A percentile compares a stretch with the other conserved stretches of the same genome.
Evolutionary conservation across 2,113 vertebrate genomes (phyloP).

Genomic region (Pelusios castaneus): DNA sequence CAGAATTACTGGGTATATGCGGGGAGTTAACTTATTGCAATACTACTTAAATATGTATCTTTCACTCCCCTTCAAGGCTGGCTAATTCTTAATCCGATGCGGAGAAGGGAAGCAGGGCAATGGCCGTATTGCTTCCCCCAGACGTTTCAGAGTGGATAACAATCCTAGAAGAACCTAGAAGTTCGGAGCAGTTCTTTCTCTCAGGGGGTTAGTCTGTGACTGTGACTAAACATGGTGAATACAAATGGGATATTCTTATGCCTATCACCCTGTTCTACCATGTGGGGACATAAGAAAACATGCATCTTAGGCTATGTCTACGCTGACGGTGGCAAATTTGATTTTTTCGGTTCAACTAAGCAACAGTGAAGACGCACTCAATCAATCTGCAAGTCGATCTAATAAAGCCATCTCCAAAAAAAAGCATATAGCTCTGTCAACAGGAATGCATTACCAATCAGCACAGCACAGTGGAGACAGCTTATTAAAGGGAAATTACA

Average conservation of each 20-base stretch:
- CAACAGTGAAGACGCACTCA: too few species aligned
- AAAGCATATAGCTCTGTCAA: too few species aligned
- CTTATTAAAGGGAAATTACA: too few species aligned
- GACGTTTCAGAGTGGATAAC: background rate
- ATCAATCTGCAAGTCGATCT: too few species aligned
- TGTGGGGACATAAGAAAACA: background rate
- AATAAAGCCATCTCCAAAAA: too few species aligned
- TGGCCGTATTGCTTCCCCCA: background rate
- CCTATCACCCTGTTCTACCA: background rate
- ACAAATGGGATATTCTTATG: background rate
- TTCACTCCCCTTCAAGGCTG: background rate
- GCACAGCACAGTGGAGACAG: too few species aligned
- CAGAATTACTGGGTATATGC: background rate
- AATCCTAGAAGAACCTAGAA: background rate
- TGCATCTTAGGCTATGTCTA: too few species aligned
- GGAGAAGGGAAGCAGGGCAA: background rate
- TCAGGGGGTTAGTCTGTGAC: background rate
- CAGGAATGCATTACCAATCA: too few species aligned
- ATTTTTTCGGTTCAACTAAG: too few species aligned
- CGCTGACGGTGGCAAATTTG: too few species aligned
- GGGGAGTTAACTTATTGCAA: rapidly evolving
- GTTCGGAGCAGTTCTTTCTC: background rate
- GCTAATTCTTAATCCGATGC: background rate
- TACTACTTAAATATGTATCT: background rate
- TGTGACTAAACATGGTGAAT: too few species aligned